Evolutionary conservation across 1,140 invertebrate genomes (phyloP).

Genomic region (Eueides isabella): DNA sequence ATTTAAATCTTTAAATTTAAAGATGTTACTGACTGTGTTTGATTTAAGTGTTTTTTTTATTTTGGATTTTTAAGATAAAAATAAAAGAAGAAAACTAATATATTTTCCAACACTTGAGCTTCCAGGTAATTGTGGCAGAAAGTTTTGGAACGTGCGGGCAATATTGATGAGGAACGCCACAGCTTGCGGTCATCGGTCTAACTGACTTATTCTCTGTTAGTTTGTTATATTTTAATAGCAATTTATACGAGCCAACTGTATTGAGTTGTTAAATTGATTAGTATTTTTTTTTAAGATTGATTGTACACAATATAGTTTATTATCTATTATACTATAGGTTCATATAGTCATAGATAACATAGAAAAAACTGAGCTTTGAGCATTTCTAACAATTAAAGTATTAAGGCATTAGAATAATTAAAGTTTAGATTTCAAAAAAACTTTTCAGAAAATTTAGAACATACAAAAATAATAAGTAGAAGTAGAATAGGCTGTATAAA

Average conservation of each 20-base stretch:
- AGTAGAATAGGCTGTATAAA: no score
- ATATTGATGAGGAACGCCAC: conserved; percentile 70
- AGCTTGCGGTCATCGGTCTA: conserved; percentile 49
- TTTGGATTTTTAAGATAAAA: conserved; percentile 61
- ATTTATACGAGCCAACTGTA: conserved; percentile 1
- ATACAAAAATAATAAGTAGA: no score
- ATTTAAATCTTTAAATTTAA: background rate
- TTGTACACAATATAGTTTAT: no score
- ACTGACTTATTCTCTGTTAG: conserved; percentile 27
- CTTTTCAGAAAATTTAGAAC: no score
- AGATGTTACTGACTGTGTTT: background rate
- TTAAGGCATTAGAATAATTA: no score
- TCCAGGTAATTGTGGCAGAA: conserved; percentile 80
- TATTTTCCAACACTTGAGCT: conserved; percentile 80
- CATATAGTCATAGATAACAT: no score
- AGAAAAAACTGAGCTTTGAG: no score
- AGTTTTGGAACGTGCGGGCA: conserved; percentile 75
- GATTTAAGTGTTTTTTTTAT: background rate
- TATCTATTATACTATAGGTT: no score
- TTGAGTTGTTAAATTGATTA: background rate
- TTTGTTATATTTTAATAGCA: conserved; percentile 31
- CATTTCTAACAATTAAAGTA: no score
- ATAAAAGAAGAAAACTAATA: conserved; percentile 74
- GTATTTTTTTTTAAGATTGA: no score
- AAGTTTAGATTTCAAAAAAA: no score